Percentiles rank a stretch among this genome's conserved stretches.
These are phyloP conservation scores for Drosophila trichaetosa DNA, from an alignment of 2,888 invertebrate genomes.

Conservation along the genomic window DNA sequence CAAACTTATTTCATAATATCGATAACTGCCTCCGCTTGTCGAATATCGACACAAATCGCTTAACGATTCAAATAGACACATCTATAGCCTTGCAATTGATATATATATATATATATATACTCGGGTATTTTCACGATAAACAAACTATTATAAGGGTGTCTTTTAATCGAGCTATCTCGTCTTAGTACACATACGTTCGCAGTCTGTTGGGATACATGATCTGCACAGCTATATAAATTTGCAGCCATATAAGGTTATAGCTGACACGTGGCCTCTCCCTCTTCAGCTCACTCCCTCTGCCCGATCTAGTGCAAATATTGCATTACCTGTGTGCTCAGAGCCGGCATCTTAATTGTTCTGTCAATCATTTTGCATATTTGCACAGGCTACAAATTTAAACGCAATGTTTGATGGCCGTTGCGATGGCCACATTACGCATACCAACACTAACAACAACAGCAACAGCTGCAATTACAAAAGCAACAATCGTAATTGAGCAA, in stretches of 20 bases:
- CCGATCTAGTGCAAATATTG: slow-evolving; percentile 12
- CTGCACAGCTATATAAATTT: slow-evolving; percentile 38
- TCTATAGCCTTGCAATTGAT: not conserved
- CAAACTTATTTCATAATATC: too few species aligned
- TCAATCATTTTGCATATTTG: slow-evolving; percentile 81
- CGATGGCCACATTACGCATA: slow-evolving; percentile 49
- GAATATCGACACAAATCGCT: not conserved
- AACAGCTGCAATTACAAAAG: not conserved
- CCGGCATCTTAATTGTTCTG: slow-evolving; percentile 75
- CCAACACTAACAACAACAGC: slow-evolving; percentile 10
- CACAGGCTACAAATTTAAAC: slow-evolving; percentile 49
- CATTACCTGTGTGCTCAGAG: slow-evolving; percentile 38
- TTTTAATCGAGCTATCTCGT: not conserved
- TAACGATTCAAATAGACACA: not conserved
- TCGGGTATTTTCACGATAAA: rapidly evolving
- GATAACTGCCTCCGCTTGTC: not conserved
- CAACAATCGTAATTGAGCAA: slow-evolving; percentile 20
- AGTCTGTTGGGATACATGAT: slow-evolving; percentile 47
- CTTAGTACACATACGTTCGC: not conserved
- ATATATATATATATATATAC: not conserved
- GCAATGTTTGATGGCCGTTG: slow-evolving; percentile 58
- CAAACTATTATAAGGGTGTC: not conserved
- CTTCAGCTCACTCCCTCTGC: not conserved
- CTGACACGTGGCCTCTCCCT: slow-evolving; percentile 35
- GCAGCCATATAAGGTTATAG: slow-evolving; percentile 64